Conservation (phyloP, 2,888 invertebrate genomes). For the Leptura quadrifasciata region DNA sequence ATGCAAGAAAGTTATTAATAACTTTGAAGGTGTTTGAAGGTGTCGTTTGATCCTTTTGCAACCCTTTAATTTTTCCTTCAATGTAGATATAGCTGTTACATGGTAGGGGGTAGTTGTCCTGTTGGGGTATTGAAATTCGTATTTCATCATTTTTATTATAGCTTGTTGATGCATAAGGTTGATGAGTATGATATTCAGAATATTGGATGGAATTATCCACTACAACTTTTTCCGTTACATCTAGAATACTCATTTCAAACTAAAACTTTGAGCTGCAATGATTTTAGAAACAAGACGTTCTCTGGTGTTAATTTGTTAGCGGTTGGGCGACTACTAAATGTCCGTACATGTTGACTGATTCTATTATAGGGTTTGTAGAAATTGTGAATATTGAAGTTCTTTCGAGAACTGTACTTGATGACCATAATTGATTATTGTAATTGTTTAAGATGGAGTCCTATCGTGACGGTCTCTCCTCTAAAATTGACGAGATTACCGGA, state of each 20-base stretch:
- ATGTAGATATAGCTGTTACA: background rate
- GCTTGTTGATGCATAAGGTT: background rate
- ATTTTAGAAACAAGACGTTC: background rate
- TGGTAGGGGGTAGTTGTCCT: background rate
- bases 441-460: background rate
- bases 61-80: background rate
- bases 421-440: background rate
- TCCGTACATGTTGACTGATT: no score
- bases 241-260: background rate
- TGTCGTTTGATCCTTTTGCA: background rate
- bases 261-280: background rate
- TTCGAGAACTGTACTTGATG: background rate
- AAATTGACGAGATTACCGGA: background rate
- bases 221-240: background rate
- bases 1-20: constrained; percentile 2
- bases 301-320: background rate
- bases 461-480: background rate
- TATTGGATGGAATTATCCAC: background rate
- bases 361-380: no score
- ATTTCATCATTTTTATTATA: constrained; percentile 14
- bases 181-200: background rate
- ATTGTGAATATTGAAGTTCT: background rate
- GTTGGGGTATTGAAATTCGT: background rate
- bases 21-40: background rate
- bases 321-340: background rate